These are phyloP conservation scores for Drosophila malerkotliana DNA, from an alignment of 1,140 invertebrate species.

Conservation along the genomic window DNA sequence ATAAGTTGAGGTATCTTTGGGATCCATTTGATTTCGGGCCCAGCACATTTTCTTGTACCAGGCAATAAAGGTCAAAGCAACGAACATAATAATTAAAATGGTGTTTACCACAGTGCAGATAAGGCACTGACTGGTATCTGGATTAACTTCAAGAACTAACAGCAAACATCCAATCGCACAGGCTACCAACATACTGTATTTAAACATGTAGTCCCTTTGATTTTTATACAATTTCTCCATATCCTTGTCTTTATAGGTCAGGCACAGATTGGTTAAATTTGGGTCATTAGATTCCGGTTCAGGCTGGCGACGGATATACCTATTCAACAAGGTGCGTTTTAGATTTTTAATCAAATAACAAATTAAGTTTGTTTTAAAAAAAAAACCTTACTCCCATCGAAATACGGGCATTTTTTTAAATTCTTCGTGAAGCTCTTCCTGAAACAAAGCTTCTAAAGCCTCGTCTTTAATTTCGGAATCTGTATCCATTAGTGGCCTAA, in stretches of 20 bases:
- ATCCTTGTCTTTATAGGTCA: conserved; percentile 55
- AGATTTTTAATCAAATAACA: too few relatives aligned
- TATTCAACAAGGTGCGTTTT: background rate
- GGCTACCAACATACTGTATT: conserved; percentile 61
- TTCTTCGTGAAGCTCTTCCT: conserved; percentile 38
- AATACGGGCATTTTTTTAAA: conserved; percentile 78
- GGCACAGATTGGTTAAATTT: background rate
- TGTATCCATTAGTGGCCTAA: too few relatives aligned
- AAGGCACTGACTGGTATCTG: accelerated
- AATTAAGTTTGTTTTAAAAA: too few relatives aligned
- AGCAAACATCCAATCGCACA: conserved; percentile 17
- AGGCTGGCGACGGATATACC: background rate
- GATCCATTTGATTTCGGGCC: conserved; percentile 26
- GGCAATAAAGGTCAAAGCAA: conserved; percentile 65
- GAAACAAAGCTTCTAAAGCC: background rate
- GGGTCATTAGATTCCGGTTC: background rate
- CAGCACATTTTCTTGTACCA: conserved; percentile 84
- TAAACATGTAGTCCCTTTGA: conserved; percentile 70
- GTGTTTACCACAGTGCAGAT: background rate
- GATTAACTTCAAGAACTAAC: conserved; percentile 3
- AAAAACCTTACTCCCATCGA: conserved; percentile 3
- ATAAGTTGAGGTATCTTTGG: background rate
- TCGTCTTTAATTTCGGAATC: too few relatives aligned
- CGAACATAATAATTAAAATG: background rate
- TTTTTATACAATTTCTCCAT: conserved; percentile 60